Evolutionary conservation across 2,113 vertebrate species (phyloP), one percentile per base, ranked within the genome.

Genomic region (Centropristis striata): DNA sequence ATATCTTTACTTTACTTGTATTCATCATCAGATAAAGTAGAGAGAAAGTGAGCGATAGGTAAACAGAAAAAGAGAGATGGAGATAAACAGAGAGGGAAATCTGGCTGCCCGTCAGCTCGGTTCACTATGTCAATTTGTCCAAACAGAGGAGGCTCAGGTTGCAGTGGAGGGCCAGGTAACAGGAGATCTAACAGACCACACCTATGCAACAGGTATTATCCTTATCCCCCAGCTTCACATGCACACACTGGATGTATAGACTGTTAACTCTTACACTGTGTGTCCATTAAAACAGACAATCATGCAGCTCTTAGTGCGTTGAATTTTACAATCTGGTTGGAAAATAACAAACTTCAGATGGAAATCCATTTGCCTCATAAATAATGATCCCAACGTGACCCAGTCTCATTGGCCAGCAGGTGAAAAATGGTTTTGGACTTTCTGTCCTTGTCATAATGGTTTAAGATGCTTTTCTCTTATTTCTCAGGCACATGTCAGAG

Each of bases 81-180:
- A 64, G 58, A 86, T 60, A 53, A 68, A 81, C 74, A 58, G 74
- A 80, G 75, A 69, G 82, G 61, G 80, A 90, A 90, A 90, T 91
- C 88, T 90, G 86, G 86, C 95, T 88, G 93, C 92, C 95, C 95
- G 95, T 97, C 97, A 96, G 95, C 95, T 94, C 95, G 94, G 94
- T 94, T 96, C 96, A 95, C 95, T 95, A 95, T 96, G 94, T 94
- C 72, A 92, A 93, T 94, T 95, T 96, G 95, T 95, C 93, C 95
- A 96, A 88, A 94, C 94, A 94, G 80, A 93, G 53, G 85, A 89
- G 92, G 93, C 95, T 96, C 96, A 85, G 88, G 95, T 96, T 96
- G 88, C 96, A 94, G 90, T 83, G 90, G 93, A 75, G 92, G 85
- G 46, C 54, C 71, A 90, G 90, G 95, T 94, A 94, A 93, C 93